These are phyloP conservation scores for Pachypanchax playfairii DNA, from an alignment of 2,113 vertebrate species.

Conservation along the genomic window DNA sequence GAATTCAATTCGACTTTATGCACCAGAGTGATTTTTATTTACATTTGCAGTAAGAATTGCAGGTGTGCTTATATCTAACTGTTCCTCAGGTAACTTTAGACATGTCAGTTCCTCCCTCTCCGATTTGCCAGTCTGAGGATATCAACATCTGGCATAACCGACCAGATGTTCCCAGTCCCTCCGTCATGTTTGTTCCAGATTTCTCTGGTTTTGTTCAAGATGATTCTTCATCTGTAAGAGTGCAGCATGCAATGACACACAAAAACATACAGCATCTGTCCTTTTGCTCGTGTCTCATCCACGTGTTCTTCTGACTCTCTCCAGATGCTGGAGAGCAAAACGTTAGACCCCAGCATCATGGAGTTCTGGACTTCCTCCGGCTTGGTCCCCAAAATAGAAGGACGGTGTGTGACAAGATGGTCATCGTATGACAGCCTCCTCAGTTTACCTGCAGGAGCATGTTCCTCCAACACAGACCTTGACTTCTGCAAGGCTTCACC, in stretches of 20 bases:
- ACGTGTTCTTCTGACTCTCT: conserved; percentile 17
- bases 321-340: conserved; percentile 69
- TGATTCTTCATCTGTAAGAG: conserved; percentile 78
- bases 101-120: conserved; percentile 62
- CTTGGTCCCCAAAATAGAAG: conserved; percentile 30
- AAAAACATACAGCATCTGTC: neutral
- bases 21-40: neutral
- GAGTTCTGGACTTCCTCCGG: conserved; percentile 73
- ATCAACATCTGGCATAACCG: conserved; percentile 77
- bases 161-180: conserved; percentile 63
- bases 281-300: neutral
- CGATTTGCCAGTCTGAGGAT: conserved; percentile 76
- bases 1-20: too few species aligned
- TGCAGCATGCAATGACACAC: neutral
- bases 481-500: conserved; percentile 16
- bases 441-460: conserved; percentile 36
- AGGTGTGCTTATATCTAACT: conserved; percentile 27
- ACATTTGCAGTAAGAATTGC: neutral
- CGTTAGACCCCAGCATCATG: conserved; percentile 65
- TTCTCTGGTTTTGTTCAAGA: conserved; percentile 55
- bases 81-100: conserved; percentile 74
- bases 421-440: conserved; percentile 77
- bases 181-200: conserved; percentile 74
- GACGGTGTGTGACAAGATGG: conserved; percentile 47
- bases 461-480: neutral